Evolutionary conservation across 2,888 invertebrate genomes (phyloP).

Genomic region (Ormyrus nitidulus): DNA sequence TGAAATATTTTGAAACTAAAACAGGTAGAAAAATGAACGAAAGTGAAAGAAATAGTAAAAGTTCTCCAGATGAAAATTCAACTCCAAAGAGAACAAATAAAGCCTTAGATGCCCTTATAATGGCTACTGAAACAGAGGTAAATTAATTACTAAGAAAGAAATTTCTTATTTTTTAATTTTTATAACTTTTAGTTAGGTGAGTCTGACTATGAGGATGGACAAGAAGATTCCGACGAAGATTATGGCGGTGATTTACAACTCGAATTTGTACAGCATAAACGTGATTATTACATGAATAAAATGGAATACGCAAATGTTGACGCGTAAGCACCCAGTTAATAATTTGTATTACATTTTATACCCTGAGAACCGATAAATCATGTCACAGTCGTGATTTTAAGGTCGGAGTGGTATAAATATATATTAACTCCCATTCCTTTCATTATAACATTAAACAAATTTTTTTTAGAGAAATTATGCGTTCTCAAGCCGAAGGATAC

Average conservation of each 20-base stretch:
- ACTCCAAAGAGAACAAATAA: conserved; percentile 64
- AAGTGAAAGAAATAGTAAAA: conserved; percentile 71
- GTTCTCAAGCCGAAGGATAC: conserved; percentile 91
- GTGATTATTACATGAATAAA: conserved; percentile 94
- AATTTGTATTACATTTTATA: too few species aligned
- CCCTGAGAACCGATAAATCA: too few species aligned
- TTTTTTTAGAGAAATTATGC: conserved; percentile 83
- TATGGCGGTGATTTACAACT: conserved; percentile 76
- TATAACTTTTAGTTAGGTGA: conserved; percentile 58
- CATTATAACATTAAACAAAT: too few species aligned
- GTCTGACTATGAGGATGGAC: conserved; percentile 67
- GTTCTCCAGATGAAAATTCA: conserved; percentile 58
- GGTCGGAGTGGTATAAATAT: too few species aligned
- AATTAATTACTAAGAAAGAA: not conserved
- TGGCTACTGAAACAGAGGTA: conserved; percentile 45
- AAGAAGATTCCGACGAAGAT: conserved; percentile 63
- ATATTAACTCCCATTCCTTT: too few species aligned
- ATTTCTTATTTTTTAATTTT: conserved; percentile 10
- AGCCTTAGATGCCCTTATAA: conserved; percentile 75
- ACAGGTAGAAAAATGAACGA: conserved; percentile 80
- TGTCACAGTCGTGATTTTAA: too few species aligned
- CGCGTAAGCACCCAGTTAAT: conserved; percentile 78
- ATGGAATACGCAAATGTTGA: conserved; percentile 86
- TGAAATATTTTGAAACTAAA: conserved; percentile 90
- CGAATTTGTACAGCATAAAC: conserved; percentile 91